phyloP scores from a whole-genome alignment of 2,888 invertebrate genomes.

The Tipula lateralis region DNA sequence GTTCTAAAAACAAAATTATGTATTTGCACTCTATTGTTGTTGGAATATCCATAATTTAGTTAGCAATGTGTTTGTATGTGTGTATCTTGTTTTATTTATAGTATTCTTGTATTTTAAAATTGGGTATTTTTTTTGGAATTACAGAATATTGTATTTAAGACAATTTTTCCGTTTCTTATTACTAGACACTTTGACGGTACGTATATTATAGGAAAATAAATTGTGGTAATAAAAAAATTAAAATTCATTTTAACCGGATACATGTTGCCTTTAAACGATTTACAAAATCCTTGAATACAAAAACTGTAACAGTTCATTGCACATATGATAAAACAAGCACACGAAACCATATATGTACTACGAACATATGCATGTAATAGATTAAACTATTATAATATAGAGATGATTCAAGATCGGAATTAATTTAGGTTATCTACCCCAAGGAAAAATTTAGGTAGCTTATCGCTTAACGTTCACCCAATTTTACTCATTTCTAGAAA shows the following conservation, averaged over 20 bases:
- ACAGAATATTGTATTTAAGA: neutral
- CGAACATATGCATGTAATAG: too few relatives aligned
- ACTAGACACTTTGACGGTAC: neutral
- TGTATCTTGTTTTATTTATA: neutral
- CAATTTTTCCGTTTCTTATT: neutral
- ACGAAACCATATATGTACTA: too few relatives aligned
- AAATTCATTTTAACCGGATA: neutral
- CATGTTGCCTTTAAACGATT: neutral
- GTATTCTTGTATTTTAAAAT: neutral
- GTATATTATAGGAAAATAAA: neutral
- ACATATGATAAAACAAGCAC: neutral
- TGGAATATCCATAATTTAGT: neutral
- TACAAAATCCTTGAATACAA: neutral
- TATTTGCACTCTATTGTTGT: neutral
- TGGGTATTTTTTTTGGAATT: neutral
- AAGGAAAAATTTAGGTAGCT: too few relatives aligned
- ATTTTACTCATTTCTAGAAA: too few relatives aligned
- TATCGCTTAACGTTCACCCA: too few relatives aligned
- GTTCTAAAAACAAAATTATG: slow-evolving; percentile 3
- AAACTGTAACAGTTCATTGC: neutral
- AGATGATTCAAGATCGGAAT: too few relatives aligned
- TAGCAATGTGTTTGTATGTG: neutral
- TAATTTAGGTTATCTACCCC: too few relatives aligned
- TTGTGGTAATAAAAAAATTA: neutral
- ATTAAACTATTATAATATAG: too few relatives aligned